These are phyloP conservation scores for Scomber scombrus DNA, from an alignment of 2,113 vertebrate species.

Conservation along the genomic window DNA sequence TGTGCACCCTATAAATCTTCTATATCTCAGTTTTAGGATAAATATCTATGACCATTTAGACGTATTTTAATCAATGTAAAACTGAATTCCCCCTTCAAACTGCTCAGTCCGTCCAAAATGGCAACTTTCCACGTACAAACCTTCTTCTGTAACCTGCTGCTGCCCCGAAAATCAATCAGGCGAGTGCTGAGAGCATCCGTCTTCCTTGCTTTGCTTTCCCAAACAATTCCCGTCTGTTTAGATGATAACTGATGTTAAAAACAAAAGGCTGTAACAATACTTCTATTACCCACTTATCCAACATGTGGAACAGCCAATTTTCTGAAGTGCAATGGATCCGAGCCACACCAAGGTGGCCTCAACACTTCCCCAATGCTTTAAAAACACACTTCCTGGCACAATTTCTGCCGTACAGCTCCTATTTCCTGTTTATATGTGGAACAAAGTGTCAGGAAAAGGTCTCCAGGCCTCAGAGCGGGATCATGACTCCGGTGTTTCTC, in stretches of 20 bases:
- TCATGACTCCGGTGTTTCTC: constrained; percentile 22
- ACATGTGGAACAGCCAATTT: background rate
- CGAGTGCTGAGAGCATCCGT: background rate
- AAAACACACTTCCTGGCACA: constrained; percentile 36
- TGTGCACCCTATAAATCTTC: too few relatives aligned
- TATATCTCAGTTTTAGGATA: too few relatives aligned
- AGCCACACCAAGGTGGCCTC: constrained; percentile 2
- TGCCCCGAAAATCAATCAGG: background rate
- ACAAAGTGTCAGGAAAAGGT: constrained; percentile 57
- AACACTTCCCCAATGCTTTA: constrained; percentile 16
- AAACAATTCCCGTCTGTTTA: background rate
- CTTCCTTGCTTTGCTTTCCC: background rate
- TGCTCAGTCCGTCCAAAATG: constrained; percentile 14
- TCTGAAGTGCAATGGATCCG: constrained; percentile 4
- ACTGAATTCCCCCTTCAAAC: background rate
- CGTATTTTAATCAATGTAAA: background rate
- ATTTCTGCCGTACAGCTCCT: constrained; percentile 11
- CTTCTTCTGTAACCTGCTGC: background rate
- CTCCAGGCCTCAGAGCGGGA: background rate
- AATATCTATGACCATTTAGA: background rate
- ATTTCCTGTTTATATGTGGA: constrained; percentile 67
- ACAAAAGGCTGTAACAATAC: background rate
- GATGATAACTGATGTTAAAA: constrained; percentile 17
- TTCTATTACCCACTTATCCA: background rate
- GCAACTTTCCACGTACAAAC: background rate